These are phyloP conservation scores for Oriolus oriolus DNA, from an alignment of 2,113 vertebrate genomes.

Conservation along the genomic window DNA sequence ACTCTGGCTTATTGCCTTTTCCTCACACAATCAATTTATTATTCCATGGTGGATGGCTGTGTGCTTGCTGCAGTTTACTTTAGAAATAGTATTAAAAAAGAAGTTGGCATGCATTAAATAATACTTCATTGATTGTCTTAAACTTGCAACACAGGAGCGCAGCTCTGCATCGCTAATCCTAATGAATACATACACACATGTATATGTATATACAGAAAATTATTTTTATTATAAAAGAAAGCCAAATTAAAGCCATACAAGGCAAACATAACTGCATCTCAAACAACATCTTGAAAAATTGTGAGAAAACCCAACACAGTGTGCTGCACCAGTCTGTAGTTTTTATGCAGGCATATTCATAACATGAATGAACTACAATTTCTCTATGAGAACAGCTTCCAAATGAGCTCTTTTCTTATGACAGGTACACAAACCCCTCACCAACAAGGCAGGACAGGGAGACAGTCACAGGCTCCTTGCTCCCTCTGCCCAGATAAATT, in stretches of 20 bases:
- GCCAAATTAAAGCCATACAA: neutral
- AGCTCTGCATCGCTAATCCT: neutral
- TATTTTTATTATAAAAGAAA: neutral
- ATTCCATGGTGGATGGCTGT: neutral
- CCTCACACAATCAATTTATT: constrained; percentile 16
- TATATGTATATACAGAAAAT: neutral
- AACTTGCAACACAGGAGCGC: neutral
- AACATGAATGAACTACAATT: neutral
- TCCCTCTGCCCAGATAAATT: neutral
- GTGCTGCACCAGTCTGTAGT: neutral
- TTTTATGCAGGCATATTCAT: neutral
- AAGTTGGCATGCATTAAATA: neutral
- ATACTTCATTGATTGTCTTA: constrained; percentile 23
- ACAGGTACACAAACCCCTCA: neutral
- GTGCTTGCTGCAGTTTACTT: neutral
- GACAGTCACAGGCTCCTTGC: neutral
- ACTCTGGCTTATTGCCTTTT: constrained; percentile 14
- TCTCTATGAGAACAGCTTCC: neutral
- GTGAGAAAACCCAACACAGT: neutral
- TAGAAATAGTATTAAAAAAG: constrained; percentile 42
- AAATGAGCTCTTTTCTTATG: neutral
- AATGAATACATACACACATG: neutral
- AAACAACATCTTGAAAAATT: neutral
- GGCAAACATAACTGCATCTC: neutral
- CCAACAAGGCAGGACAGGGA: neutral